A percentile compares a stretch with the other conserved stretches of the same genome.
phyloP scores from a whole-genome alignment of 2,888 invertebrate genomes.

The Drosophila melanosoma region DNA sequence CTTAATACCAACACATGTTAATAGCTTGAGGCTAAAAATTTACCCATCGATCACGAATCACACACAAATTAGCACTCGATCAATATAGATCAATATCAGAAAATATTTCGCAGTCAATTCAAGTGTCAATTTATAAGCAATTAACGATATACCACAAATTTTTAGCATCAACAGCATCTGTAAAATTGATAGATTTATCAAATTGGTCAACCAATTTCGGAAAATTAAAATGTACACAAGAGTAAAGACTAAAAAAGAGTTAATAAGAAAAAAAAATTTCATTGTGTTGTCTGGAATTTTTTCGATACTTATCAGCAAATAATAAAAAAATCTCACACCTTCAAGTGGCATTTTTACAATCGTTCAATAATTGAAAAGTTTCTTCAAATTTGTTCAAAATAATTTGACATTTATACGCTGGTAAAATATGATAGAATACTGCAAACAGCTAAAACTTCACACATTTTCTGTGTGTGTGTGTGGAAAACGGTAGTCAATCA shows the following conservation, averaged over 20 bases:
- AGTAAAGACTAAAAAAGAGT: constrained; percentile 24
- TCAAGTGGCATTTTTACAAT: constrained; percentile 43
- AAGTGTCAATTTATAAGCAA: constrained; percentile 41
- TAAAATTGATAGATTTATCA: constrained; percentile 28
- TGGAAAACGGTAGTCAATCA: constrained; percentile 60
- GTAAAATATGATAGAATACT: constrained; percentile 54
- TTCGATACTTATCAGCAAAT: constrained; percentile 27
- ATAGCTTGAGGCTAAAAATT: constrained; percentile 25
- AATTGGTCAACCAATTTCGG: constrained; percentile 10
- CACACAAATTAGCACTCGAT: constrained; percentile 67
- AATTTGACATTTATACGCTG: constrained; percentile 65
- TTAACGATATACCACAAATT: constrained; percentile 60
- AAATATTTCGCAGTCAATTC: constrained; percentile 65
- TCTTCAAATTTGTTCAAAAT: constrained; percentile 60
- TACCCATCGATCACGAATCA: constrained; percentile 50
- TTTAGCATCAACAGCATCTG: constrained; percentile 45
- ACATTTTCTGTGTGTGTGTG: constrained; percentile 11
- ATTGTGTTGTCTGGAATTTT: constrained; percentile 12
- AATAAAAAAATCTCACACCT: constrained; percentile 11
- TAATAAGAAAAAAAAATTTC: background rate
- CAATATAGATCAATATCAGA: constrained; percentile 61
- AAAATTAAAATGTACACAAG: constrained; percentile 55
- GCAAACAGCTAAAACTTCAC: constrained; percentile 17
- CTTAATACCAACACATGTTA: constrained; percentile 4
- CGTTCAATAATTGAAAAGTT: constrained; percentile 59